Conservation (phyloP, 2,113 vertebrate genomes). For the Scortum barcoo region DNA sequence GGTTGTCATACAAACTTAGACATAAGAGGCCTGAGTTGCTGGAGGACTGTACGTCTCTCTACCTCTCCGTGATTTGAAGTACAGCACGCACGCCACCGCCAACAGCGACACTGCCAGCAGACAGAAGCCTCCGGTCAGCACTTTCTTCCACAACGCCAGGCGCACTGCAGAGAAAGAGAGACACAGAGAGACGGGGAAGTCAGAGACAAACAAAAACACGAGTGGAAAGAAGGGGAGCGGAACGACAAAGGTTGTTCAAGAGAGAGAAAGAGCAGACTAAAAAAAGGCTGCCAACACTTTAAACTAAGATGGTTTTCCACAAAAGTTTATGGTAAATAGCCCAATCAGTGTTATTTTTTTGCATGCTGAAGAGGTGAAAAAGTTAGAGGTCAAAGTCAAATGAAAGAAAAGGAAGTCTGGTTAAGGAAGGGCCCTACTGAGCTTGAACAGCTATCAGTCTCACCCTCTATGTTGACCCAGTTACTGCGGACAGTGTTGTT, state of each 20-base stretch:
- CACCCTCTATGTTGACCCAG: slow-evolving; percentile 55
- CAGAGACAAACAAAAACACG: not conserved
- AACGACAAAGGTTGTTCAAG: not conserved
- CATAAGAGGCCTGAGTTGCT: slow-evolving; percentile 64
- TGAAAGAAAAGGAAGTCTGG: not conserved
- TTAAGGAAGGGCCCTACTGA: not conserved
- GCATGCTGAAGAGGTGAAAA: not conserved
- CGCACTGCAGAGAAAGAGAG: slow-evolving; percentile 63
- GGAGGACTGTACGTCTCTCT: slow-evolving; percentile 79
- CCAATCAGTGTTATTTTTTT: too few relatives aligned
- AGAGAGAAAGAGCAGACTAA: not conserved
- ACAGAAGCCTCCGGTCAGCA: slow-evolving; percentile 61
- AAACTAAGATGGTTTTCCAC: too few relatives aligned
- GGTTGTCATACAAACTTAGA: slow-evolving; percentile 72
- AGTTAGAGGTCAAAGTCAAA: not conserved
- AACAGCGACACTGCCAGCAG: slow-evolving; percentile 59
- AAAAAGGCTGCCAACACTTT: too few relatives aligned
- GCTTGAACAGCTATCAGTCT: slow-evolving; percentile 11
- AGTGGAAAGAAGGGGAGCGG: not conserved
- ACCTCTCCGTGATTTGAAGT: slow-evolving; percentile 81
- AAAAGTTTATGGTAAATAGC: too few relatives aligned
- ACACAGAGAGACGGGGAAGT: slow-evolving; percentile 8
- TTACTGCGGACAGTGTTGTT: slow-evolving; percentile 36
- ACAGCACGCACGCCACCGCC: slow-evolving; percentile 55
- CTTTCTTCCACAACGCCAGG: slow-evolving; percentile 83